Evolutionary conservation across 2,888 invertebrate species (phyloP).

Genomic region (Conus canariensis): DNA sequence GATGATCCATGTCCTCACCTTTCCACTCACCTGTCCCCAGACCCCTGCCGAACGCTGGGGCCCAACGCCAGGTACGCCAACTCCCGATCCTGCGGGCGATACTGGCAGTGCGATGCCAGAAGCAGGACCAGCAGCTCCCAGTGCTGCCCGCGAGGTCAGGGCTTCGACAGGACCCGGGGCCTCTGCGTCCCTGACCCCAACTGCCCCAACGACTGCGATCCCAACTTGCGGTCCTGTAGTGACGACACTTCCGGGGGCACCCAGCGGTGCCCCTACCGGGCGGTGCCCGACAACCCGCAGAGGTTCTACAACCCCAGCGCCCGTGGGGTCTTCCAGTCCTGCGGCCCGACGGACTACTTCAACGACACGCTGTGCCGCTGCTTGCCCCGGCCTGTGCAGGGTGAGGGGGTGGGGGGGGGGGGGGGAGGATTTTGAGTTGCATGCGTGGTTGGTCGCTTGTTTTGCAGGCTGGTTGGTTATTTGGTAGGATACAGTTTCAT

Average conservation of each 20-base stretch:
- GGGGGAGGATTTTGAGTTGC: not conserved
- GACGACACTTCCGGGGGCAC: not conserved
- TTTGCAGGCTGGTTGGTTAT: not conserved
- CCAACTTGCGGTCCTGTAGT: not conserved
- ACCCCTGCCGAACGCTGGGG: conserved; percentile 42
- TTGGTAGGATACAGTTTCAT: too few relatives aligned
- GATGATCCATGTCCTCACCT: too few relatives aligned
- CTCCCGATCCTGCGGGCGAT: conserved; percentile 45
- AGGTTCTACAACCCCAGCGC: not conserved
- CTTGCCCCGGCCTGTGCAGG: not conserved
- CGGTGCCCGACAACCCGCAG: not conserved
- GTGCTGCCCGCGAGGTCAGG: conserved; percentile 50
- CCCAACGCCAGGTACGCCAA: conserved; percentile 37
- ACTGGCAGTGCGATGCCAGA: conserved; percentile 47
- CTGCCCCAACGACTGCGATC: conserved; percentile 47
- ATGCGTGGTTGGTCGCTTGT: not conserved
- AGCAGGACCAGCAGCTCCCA: conserved; percentile 9
- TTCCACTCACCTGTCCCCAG: conserved; percentile 34
- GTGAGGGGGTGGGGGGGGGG: not conserved
- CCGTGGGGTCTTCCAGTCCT: not conserved
- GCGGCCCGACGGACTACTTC: conserved; percentile 22
- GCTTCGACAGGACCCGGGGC: conserved; percentile 31
- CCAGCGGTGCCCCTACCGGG: conserved; percentile 17
- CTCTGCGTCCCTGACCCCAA: conserved; percentile 43
- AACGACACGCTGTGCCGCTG: conserved; percentile 27